Evolutionary conservation across 2,797 vertebrate species (phyloP).

Genomic region (Platyrinchus mystaceus): DNA sequence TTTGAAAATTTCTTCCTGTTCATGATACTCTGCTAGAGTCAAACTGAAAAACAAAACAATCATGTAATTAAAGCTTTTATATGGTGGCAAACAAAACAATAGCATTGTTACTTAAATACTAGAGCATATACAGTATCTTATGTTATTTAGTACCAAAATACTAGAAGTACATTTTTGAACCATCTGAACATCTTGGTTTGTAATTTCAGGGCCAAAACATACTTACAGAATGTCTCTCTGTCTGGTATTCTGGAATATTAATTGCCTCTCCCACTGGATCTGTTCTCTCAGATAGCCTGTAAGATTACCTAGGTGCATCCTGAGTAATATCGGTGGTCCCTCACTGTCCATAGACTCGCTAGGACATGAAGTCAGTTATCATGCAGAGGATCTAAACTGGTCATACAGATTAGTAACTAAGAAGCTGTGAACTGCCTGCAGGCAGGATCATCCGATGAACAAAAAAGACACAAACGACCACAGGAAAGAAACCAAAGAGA

Average conservation of each 20-base stretch:
- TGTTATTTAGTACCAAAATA: neutral
- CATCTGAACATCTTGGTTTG: neutral
- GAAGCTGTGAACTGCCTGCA: neutral
- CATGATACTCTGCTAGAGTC: slow-evolving; percentile 96
- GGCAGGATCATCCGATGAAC: neutral
- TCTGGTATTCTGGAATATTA: neutral
- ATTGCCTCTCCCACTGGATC: neutral
- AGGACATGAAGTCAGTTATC: neutral
- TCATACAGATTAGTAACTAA: neutral
- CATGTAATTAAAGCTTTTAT: neutral
- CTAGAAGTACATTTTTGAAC: neutral
- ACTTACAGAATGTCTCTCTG: neutral
- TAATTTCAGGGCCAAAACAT: neutral
- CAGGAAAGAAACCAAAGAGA: neutral
- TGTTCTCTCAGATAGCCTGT: neutral
- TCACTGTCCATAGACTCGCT: neutral
- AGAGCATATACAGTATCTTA: neutral
- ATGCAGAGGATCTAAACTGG: neutral
- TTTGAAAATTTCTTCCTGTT: slow-evolving; percentile 99
- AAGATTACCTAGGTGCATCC: neutral
- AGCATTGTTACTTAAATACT: neutral
- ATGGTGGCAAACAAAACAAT: neutral
- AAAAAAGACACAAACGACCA: neutral
- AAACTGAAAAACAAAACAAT: slow-evolving; percentile 78
- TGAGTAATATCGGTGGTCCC: neutral